Conservation (phyloP, 1,140 invertebrate species). For the Orchesella cincta region DNA sequence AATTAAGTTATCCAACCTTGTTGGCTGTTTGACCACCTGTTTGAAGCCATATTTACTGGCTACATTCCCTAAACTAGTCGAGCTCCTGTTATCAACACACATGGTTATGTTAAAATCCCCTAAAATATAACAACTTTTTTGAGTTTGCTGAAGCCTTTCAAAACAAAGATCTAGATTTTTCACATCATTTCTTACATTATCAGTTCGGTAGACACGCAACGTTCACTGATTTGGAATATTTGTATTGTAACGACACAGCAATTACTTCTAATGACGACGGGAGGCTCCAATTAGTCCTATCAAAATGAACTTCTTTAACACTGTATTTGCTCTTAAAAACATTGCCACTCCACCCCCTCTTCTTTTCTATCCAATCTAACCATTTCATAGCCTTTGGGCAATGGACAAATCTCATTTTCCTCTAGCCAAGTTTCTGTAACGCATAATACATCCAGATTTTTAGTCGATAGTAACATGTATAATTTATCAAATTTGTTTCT, state of each 20-base stretch:
- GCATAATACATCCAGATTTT: neutral
- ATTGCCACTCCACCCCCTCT: slow-evolving; percentile 9
- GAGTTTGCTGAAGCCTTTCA: neutral
- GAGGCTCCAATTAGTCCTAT: neutral
- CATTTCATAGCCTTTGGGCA: neutral
- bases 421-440: neutral
- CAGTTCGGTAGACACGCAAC: neutral
- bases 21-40: neutral
- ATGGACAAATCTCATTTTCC: neutral
- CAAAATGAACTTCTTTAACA: neutral
- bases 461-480: neutral
- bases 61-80: neutral
- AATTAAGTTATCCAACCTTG: neutral
- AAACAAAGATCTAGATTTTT: neutral
- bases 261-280: neutral
- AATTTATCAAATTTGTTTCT: neutral
- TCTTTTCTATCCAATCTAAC: neutral
- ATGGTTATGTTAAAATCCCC: neutral
- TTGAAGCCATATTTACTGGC: neutral
- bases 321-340: neutral
- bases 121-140: neutral
- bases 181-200: neutral
- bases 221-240: neutral
- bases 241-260: neutral
- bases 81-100: neutral